Percentiles rank a stretch among this genome's conserved stretches.
Conservation (phyloP, 1,140 invertebrate species). For the Tetraneura akinire region DNA sequence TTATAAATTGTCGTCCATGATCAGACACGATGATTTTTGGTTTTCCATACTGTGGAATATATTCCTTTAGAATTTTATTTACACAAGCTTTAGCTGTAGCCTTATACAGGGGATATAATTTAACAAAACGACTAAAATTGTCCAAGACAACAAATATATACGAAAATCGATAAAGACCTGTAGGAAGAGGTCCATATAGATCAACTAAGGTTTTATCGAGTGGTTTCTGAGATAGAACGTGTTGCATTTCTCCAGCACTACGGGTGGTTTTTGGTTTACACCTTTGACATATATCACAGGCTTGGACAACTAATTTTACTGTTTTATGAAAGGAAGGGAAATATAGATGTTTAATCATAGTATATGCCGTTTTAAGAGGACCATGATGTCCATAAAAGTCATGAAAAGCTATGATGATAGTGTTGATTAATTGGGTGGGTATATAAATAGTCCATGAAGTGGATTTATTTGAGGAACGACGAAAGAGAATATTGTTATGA, state of each 20-base stretch:
- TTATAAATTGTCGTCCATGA: too few species aligned
- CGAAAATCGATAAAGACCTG: not conserved
- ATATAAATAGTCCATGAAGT: not conserved
- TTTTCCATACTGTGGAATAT: too few species aligned
- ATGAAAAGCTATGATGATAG: not conserved
- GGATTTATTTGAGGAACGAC: not conserved
- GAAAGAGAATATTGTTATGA: not conserved
- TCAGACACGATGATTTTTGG: too few species aligned
- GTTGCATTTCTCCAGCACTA: not conserved
- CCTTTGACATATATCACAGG: not conserved
- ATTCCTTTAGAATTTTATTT: too few species aligned
- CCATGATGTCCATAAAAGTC: not conserved
- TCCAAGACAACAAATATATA: slow-evolving; percentile 1
- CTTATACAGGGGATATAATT: not conserved
- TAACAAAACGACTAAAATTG: not conserved
- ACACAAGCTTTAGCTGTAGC: too few species aligned
- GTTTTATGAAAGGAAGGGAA: not conserved
- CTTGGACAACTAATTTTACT: not conserved
- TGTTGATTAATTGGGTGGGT: not conserved
- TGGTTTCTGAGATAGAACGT: not conserved
- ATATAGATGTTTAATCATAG: not conserved
- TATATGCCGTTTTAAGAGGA: not conserved
- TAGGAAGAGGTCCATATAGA: not conserved
- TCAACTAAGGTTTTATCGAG: not conserved
- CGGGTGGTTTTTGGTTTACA: not conserved